phyloP scores from a whole-genome alignment of 2,888 invertebrate species.

The Euplagia quadripunctaria region DNA sequence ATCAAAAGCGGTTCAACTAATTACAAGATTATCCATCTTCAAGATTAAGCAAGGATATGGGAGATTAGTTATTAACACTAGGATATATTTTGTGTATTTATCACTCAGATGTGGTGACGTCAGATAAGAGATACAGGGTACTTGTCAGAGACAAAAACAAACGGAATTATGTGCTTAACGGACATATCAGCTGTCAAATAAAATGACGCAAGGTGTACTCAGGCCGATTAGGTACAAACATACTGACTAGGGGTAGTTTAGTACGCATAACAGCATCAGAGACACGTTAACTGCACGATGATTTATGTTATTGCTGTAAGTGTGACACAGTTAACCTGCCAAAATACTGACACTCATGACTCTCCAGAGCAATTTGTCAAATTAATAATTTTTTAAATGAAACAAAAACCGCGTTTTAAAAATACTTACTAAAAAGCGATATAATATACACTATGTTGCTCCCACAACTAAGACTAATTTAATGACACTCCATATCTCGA shows the following conservation, averaged over 20 bases:
- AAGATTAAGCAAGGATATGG: slow-evolving; percentile 12
- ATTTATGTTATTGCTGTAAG: not conserved
- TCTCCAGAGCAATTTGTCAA: not conserved
- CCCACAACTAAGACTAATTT: not conserved
- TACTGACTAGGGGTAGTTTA: not conserved
- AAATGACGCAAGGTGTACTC: not conserved
- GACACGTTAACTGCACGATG: not conserved
- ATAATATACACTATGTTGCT: not conserved
- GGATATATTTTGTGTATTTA: slow-evolving; percentile 13
- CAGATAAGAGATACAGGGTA: slow-evolving; percentile 7
- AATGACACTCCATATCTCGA: not conserved
- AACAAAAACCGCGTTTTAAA: not conserved
- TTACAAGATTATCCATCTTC: slow-evolving; percentile 40
- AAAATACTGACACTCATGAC: not conserved
- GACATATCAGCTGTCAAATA: slow-evolving; percentile 6
- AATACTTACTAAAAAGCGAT: not conserved
- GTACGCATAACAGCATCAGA: not conserved
- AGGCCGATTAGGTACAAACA: not conserved
- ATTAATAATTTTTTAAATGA: not conserved
- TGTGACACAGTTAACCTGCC: not conserved
- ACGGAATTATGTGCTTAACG: not conserved
- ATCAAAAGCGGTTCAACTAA: slow-evolving; percentile 28
- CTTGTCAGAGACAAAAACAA: slow-evolving; percentile 10
- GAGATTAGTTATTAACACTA: slow-evolving; percentile 1
- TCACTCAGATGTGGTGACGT: slow-evolving; percentile 9